A percentile compares a stretch with the other conserved stretches of the same genome.
These are phyloP conservation scores for Gymnocheta viridis DNA, from an alignment of 2,888 invertebrate species.

Conservation along the genomic window DNA sequence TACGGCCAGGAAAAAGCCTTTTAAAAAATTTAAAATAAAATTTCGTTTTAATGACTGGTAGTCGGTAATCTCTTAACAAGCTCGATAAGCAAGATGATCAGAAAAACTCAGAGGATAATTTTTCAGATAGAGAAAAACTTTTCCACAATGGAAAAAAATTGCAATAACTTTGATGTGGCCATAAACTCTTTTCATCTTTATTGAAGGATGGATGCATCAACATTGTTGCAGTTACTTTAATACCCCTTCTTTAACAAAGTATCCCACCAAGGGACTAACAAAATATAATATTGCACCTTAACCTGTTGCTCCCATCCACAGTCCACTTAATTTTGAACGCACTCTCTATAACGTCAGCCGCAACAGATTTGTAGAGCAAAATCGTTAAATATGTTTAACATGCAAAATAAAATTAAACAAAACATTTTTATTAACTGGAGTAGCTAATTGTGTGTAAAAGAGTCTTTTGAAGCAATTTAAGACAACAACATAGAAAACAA, in stretches of 20 bases:
- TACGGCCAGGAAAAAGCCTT: too few species aligned
- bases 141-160: too few species aligned
- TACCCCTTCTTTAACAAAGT: neutral
- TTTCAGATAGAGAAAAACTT: too few species aligned
- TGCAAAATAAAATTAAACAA: constrained; percentile 50
- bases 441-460: neutral
- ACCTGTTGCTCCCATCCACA: neutral
- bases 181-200: neutral
- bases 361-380: constrained; percentile 35
- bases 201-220: neutral
- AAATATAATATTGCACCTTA: neutral
- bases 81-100: too few species aligned
- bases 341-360: neutral
- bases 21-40: too few species aligned
- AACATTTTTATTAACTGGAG: constrained; percentile 39
- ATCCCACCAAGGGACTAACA: neutral
- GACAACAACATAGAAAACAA: neutral
- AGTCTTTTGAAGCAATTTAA: neutral
- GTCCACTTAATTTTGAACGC: constrained; percentile 21
- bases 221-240: neutral
- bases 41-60: too few species aligned
- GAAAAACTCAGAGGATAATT: too few species aligned
- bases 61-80: too few species aligned
- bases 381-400: constrained; percentile 47
- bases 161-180: too few species aligned